Percentiles rank a stretch among this genome's conserved stretches.
phyloP scores from a whole-genome alignment of 2,113 vertebrate genomes.

The Silurus glanis region DNA sequence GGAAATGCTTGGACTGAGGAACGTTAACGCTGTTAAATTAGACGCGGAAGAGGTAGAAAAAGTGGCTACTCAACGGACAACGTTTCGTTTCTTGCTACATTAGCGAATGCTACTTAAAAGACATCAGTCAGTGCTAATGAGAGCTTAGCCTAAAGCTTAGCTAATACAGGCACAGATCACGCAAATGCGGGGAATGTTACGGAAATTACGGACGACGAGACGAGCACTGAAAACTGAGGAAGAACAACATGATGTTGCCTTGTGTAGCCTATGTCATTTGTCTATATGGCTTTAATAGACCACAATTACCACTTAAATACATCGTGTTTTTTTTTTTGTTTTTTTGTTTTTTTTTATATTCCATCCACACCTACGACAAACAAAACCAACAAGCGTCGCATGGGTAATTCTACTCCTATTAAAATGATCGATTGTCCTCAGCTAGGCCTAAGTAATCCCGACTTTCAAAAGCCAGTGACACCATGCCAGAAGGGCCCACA shows the following conservation, averaged over 20 bases:
- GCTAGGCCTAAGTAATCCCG: constrained; percentile 1
- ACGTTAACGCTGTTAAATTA: not conserved
- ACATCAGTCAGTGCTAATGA: constrained; percentile 7
- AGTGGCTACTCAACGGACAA: constrained; percentile 20
- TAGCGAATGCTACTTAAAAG: constrained; percentile 40
- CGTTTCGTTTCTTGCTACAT: constrained; percentile 34
- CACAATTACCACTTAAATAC: not conserved
- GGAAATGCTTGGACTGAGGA: not conserved
- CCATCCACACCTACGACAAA: constrained; percentile 1
- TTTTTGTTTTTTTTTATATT: no score
- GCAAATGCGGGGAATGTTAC: not conserved
- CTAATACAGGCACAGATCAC: constrained; percentile 23
- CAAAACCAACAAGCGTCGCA: not conserved
- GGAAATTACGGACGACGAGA: not conserved
- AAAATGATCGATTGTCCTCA: constrained; percentile 15
- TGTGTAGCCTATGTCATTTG: not conserved
- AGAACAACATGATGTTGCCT: constrained; percentile 3
- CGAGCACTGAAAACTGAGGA: constrained; percentile 22
- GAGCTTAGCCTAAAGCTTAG: not conserved
- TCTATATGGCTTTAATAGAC: constrained; percentile 31
- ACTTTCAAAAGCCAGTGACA: not conserved
- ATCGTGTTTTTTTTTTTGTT: constrained; percentile 18
- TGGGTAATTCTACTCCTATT: constrained; percentile 8
- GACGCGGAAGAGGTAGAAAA: constrained; percentile 33
- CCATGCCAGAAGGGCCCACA: not conserved